A percentile compares a stretch with the other conserved stretches of the same genome.
These are phyloP conservation scores for Ormyrus labotus DNA, from an alignment of 2,888 invertebrate species.

Conservation along the genomic window DNA sequence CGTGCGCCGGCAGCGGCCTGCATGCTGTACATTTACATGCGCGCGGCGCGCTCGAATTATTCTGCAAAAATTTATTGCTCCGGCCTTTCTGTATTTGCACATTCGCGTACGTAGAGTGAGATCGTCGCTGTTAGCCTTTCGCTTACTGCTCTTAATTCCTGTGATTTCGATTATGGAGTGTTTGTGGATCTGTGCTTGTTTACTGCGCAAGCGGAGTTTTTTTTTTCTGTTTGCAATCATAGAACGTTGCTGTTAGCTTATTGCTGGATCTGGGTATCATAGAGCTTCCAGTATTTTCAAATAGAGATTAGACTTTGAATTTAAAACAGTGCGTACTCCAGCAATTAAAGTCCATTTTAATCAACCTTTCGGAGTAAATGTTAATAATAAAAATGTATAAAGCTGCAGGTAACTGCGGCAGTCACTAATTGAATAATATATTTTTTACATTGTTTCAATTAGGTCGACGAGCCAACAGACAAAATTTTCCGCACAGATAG, in stretches of 20 bases:
- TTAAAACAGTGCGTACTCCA: too few relatives aligned
- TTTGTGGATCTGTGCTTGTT: not conserved
- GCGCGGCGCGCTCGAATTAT: constrained; percentile 32
- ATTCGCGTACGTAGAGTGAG: not conserved
- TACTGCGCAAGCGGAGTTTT: not conserved
- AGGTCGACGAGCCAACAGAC: not conserved
- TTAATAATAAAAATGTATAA: too few relatives aligned
- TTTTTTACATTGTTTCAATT: not conserved
- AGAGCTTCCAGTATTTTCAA: too few relatives aligned
- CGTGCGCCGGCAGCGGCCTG: constrained; percentile 19
- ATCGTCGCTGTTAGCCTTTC: constrained; percentile 4
- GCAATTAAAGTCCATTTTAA: too few relatives aligned
- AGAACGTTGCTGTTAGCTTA: too few relatives aligned
- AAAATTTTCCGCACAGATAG: not conserved
- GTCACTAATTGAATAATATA: not conserved
- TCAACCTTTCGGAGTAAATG: too few relatives aligned
- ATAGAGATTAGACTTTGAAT: too few relatives aligned
- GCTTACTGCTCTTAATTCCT: constrained; percentile 14
- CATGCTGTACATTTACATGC: not conserved
- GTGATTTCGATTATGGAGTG: constrained; percentile 15
- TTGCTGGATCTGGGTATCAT: too few relatives aligned
- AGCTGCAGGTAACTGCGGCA: too few relatives aligned
- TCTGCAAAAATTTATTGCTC: constrained; percentile 43
- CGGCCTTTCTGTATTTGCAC: constrained; percentile 23
- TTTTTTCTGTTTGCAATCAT: too few relatives aligned